Base-by-base conservation (phyloP, 2,113 vertebrate species). In the Gadus chalcogrammus region DNA sequence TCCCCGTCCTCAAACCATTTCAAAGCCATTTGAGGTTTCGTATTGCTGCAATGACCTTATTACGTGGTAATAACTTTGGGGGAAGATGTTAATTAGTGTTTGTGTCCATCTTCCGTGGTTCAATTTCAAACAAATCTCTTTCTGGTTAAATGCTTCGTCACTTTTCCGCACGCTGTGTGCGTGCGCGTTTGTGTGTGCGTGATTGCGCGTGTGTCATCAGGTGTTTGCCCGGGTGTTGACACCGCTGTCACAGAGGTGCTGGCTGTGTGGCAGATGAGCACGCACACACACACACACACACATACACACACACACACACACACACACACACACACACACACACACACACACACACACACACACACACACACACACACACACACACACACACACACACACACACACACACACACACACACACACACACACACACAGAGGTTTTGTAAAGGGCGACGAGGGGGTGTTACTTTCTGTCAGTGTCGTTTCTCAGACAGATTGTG, bases 211-310 rank as follows among this genome's bases (percentile, higher is more conserved):
- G 71, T 68, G 71, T 69, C 42, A 12, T 72, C 59, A 42, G 62
- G 42, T 64, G 52, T 58, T 71, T 71, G 70, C 58, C 48, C 78
- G 5, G 0, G 18, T 79, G 79, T 82, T 79, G 81, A 68, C 74
- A 52, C 69, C 12, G 18, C 52, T 80, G 70, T 81, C 77, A 73
- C 64, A 60, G 31, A 35, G 31, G 31, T 35, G 31, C 31, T 35
- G 31, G 0, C 31, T 35, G 4, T 35, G 31, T 35, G 31, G 4
- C 31, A 35, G 31, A 35, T 4, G 31, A 35, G 4, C 31, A 35
- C 56, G 38, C 56, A 22, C 67, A 38, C 20, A 58, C 66, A 56
- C 9, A 56, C 55, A 56, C n/a, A 22, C 67, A 52, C 55, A 35
- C 55, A 22, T 56, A 61, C 20, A 58, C 66, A 56, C 55, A 56